Base-by-base conservation (phyloP, 1,140 invertebrate genomes). In the Brevipalpus yothersi region DNA sequence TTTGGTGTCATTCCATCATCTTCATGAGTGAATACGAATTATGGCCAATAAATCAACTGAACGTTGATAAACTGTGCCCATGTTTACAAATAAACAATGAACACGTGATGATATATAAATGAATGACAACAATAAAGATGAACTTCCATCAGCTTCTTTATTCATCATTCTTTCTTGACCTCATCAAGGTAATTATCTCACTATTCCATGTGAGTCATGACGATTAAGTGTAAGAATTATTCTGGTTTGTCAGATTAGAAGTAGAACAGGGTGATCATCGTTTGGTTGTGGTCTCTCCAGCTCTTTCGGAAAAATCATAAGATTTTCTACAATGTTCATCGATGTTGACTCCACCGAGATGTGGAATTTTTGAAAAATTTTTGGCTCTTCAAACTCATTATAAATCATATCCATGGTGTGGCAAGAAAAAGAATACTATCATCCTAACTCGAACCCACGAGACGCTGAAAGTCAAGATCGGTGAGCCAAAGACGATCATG, bases 391-490 rank as follows among this genome's bases (percentile, higher is more conserved):
- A 87, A 70, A 65, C 56, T 31, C 31, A 79, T 68, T 70, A 87
- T 12, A 84, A 87, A 69, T 82, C 86, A 61, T 77, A 75, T 2
- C 19, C 19, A 49, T 71, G 84, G 17, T 86, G 84, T 69, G 78
- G 83, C 40, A 85, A 84, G 66, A 71, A 84, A 63, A 82, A 82
- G 66, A 71, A 74, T 2, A 82, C 82, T 8, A 86, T 84, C 2
- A 82, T 88, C 62, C 84, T 83, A 10, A 86, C 83, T 2, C 84
- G 86, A 15, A 67, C 86, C 7, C 74, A 76, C 42, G 78, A 80
- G 63, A 75, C 78, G 56, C 65, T 84, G 4, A 64, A 76, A 47
- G 72, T 78, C 39, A 68, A 66, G 7, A 42, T 73, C 12, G 69
- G 67, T 4, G 23, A 47, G 9, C 49, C 57, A 51, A 53, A 39